Evolutionary conservation across 2,113 vertebrate species (phyloP).

Genomic region (Brachyhypopomus occidentalis): DNA sequence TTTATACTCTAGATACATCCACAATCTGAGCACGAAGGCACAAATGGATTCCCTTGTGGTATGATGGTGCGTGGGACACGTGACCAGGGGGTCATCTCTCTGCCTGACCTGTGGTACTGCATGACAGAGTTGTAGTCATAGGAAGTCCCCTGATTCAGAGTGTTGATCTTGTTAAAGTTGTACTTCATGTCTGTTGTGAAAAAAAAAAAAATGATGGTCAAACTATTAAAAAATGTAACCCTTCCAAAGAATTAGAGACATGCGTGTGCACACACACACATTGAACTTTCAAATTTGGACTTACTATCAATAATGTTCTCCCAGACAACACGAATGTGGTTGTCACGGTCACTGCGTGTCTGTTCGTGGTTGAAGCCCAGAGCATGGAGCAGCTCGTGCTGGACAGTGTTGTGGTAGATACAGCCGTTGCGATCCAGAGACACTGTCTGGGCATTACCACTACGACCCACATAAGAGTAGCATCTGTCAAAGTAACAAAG

Average conservation of each 20-base stretch:
- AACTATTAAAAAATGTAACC: not conserved
- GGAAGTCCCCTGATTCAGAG: conserved; percentile 56
- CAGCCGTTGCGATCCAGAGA: conserved; percentile 57
- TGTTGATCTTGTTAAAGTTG: conserved; percentile 55
- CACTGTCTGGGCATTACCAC: conserved; percentile 51
- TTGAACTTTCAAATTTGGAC: not conserved
- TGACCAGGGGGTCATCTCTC: not conserved
- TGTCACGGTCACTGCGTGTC: conserved; percentile 61
- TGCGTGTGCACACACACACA: too few relatives aligned
- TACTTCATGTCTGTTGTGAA: conserved; percentile 14
- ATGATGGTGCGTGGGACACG: too few relatives aligned
- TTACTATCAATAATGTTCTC: conserved; percentile 60
- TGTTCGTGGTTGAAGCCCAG: conserved; percentile 68
- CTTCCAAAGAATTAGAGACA: not conserved
- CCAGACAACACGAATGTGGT: conserved; percentile 55
- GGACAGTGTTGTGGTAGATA: conserved; percentile 52
- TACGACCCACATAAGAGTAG: conserved; percentile 58
- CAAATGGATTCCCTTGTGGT: not conserved
- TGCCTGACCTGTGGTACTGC: conserved; percentile 62
- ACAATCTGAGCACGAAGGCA: too few relatives aligned
- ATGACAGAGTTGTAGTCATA: conserved; percentile 64
- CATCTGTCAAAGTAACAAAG: conserved; percentile 50
- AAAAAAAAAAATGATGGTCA: not conserved
- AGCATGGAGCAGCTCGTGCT: conserved; percentile 64
- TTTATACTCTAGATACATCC: too few relatives aligned